Conservation (phyloP, 1,140 invertebrate species). For the Lerema accius region DNA sequence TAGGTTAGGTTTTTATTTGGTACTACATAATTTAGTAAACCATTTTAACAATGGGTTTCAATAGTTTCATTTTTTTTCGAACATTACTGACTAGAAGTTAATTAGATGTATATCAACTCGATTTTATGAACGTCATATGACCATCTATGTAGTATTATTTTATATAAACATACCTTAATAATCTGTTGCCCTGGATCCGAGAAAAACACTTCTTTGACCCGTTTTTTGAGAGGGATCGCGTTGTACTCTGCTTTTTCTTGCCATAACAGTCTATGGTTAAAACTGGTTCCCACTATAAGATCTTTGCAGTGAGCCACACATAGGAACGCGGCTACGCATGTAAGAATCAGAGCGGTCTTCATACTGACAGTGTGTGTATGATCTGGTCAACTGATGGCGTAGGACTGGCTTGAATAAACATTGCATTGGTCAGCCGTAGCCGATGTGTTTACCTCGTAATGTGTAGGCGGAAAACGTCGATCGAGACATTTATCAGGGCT, state of each 20-base stretch:
- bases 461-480: too few relatives aligned
- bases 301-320: constrained; percentile 63
- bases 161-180: constrained; percentile 63
- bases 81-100: too few relatives aligned
- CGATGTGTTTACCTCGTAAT: too few relatives aligned
- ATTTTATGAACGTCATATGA: too few relatives aligned
- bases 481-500: too few relatives aligned
- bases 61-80: too few relatives aligned
- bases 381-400: constrained; percentile 40
- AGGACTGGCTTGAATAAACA: constrained; percentile 47
- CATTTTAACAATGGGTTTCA: too few relatives aligned
- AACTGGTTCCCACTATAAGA: constrained; percentile 72
- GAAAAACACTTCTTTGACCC: constrained; percentile 75
- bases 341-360: constrained; percentile 53
- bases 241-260: constrained; percentile 74
- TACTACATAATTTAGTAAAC: too few relatives aligned
- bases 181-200: constrained; percentile 73
- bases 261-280: constrained; percentile 65
- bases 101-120: too few relatives aligned
- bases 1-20: too few relatives aligned
- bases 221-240: constrained; percentile 70
- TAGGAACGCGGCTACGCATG: constrained; percentile 51
- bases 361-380: constrained; percentile 51
- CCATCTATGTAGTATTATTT: too few relatives aligned
- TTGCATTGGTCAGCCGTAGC: constrained; percentile 36